Percentiles rank a stretch among this genome's conserved stretches.
phyloP scores from a whole-genome alignment of 2,113 vertebrate genomes.

The Platycercus adscitus region DNA sequence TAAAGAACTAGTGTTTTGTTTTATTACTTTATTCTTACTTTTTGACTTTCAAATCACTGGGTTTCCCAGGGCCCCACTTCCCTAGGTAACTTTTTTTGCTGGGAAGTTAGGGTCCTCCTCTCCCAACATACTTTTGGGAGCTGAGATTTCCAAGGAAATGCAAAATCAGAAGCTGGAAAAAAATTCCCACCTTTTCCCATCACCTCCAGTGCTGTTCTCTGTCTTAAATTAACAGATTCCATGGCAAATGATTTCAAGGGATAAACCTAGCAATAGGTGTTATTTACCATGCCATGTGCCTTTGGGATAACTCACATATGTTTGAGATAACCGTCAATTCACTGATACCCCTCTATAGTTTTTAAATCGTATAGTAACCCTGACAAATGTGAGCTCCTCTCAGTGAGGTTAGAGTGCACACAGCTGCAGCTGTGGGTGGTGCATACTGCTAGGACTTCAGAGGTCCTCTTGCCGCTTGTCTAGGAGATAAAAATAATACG shows the following conservation, averaged over 20 bases:
- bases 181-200: neutral
- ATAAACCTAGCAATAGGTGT: neutral
- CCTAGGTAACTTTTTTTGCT: neutral
- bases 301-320: neutral
- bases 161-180: neutral
- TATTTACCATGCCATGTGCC: neutral
- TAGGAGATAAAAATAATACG: accelerated
- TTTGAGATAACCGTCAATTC: neutral
- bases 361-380: neutral
- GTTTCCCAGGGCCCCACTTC: neutral
- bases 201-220: neutral
- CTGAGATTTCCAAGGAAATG: neutral
- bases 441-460: neutral
- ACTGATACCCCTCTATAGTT: neutral
- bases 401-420: neutral
- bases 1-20: neutral
- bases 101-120: neutral
- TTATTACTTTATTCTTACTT: neutral
- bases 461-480: neutral
- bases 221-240: neutral
- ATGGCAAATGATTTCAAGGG: neutral
- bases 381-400: neutral
- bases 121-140: neutral
- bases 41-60: neutral
- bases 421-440: neutral